phyloP scores from a whole-genome alignment of 2,888 invertebrate species.

The Pandemis cinnamomeana region DNA sequence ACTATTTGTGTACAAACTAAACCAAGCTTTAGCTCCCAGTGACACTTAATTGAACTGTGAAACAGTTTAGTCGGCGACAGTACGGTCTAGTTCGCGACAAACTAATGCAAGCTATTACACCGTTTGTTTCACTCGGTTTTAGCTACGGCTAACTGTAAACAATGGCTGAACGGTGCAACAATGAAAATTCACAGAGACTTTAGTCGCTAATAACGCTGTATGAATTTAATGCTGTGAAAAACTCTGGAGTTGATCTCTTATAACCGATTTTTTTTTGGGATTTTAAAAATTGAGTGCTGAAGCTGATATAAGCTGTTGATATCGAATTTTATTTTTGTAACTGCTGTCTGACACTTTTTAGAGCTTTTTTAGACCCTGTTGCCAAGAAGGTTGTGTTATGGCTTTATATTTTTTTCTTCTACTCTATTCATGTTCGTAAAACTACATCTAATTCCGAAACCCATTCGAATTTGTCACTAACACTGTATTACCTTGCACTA shows the following conservation, averaged over 20 bases:
- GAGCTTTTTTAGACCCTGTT: not conserved
- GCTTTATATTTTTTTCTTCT: not conserved
- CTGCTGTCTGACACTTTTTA: not conserved
- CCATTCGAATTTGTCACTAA: too few species aligned
- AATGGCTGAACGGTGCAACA: conserved; percentile 45
- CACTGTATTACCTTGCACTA: too few species aligned
- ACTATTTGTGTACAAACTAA: too few species aligned
- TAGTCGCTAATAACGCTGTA: conserved; percentile 4
- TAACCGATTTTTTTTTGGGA: not conserved
- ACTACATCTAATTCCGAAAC: too few species aligned
- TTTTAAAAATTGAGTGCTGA: not conserved
- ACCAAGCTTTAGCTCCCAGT: not conserved
- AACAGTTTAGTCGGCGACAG: conserved; percentile 38
- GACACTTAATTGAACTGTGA: conserved; percentile 32
- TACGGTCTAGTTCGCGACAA: conserved; percentile 46
- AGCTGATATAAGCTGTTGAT: conserved; percentile 4
- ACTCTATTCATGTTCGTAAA: not conserved
- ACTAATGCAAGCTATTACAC: conserved; percentile 54
- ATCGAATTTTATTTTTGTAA: not conserved
- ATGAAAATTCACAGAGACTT: conserved; percentile 18
- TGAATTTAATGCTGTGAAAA: not conserved
- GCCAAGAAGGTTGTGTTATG: not conserved
- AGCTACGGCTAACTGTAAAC: conserved; percentile 57
- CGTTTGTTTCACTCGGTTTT: conserved; percentile 47
- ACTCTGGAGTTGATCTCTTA: too few species aligned